phyloP scores from a whole-genome alignment of 1,140 invertebrate genomes.

The Luehdorfia chinensis region DNA sequence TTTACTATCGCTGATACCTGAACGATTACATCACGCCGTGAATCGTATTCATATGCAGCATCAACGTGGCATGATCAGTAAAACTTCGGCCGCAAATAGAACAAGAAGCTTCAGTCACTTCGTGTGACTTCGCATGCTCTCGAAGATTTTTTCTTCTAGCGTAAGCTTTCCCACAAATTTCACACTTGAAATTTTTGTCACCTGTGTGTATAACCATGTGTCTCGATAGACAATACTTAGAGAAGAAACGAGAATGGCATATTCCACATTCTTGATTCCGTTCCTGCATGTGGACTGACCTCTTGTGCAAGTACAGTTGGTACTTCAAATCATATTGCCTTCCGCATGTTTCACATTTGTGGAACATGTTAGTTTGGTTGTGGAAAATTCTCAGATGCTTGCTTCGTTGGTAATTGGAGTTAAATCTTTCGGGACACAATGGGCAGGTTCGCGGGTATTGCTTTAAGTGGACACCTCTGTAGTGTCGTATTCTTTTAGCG shows the following conservation, averaged over 20 bases:
- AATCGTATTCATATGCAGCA: slow-evolving; percentile 25
- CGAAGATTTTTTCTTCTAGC: slow-evolving; percentile 81
- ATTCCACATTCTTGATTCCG: slow-evolving; percentile 72
- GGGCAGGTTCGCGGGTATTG: slow-evolving; percentile 45
- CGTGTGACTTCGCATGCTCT: slow-evolving; percentile 77
- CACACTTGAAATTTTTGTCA: slow-evolving; percentile 78
- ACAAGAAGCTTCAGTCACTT: slow-evolving; percentile 44
- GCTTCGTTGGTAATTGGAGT: slow-evolving; percentile 52
- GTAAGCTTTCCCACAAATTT: slow-evolving; percentile 79
- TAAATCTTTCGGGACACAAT: slow-evolving; percentile 57
- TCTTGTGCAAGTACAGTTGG: slow-evolving; percentile 67
- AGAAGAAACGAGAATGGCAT: slow-evolving; percentile 83
- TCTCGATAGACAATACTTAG: slow-evolving; percentile 83
- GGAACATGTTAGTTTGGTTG: slow-evolving; percentile 38
- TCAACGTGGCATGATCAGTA: slow-evolving; percentile 27
- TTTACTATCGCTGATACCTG: too few species aligned
- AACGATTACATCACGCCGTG: slow-evolving; percentile 21
- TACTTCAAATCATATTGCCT: slow-evolving; percentile 52
- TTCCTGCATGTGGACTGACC: slow-evolving; percentile 75
- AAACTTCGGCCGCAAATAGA: slow-evolving; percentile 33
- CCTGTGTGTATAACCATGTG: slow-evolving; percentile 83
- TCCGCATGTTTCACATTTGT: slow-evolving; percentile 54
- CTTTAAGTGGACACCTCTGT: slow-evolving; percentile 48
- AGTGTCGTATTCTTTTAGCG: slow-evolving; percentile 42
- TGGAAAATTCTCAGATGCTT: slow-evolving; percentile 55